Conservation (phyloP, 2,797 vertebrate genomes). For the Pelodytes ibericus region DNA sequence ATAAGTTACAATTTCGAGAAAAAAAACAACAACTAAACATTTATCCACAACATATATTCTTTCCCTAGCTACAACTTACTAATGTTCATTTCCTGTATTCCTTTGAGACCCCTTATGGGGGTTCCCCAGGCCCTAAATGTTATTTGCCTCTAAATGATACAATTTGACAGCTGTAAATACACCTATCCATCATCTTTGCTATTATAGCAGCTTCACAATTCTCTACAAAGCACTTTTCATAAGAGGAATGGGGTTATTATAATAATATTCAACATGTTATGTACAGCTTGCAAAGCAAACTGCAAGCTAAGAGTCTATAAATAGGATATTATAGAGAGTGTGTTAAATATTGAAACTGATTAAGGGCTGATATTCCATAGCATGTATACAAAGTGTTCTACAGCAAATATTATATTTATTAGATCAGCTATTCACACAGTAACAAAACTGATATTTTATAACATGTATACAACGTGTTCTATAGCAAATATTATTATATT, state of each 20-base stretch:
- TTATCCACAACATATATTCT: slow-evolving; percentile 19
- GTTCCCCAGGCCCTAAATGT: slow-evolving; percentile 43
- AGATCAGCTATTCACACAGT: too few species aligned
- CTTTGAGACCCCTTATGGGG: slow-evolving; percentile 48
- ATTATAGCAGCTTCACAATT: slow-evolving; percentile 40
- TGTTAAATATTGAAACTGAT: background rate
- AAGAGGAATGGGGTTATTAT: slow-evolving; percentile 27
- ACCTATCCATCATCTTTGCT: slow-evolving; percentile 44
- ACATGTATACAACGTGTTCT: too few species aligned
- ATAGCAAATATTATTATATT: too few species aligned
- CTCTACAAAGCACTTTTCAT: slow-evolving; percentile 26
- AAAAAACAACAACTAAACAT: background rate
- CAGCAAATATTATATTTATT: too few species aligned
- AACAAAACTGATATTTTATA: too few species aligned
- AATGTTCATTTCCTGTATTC: slow-evolving; percentile 42
- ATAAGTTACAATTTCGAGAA: slow-evolving; percentile 6
- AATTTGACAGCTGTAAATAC: slow-evolving; percentile 55
- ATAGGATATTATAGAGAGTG: background rate
- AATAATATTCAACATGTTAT: background rate
- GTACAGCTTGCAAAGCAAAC: background rate
- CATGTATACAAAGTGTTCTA: too few species aligned
- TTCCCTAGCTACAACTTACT: slow-evolving; percentile 27
- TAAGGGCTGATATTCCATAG: too few species aligned
- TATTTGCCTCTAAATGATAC: slow-evolving; percentile 51
- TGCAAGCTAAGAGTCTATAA: background rate